Evolutionary conservation across 1,140 invertebrate genomes (phyloP), one percentile per base, ranked within the genome.

Genomic region (Magallana gigas): DNA sequence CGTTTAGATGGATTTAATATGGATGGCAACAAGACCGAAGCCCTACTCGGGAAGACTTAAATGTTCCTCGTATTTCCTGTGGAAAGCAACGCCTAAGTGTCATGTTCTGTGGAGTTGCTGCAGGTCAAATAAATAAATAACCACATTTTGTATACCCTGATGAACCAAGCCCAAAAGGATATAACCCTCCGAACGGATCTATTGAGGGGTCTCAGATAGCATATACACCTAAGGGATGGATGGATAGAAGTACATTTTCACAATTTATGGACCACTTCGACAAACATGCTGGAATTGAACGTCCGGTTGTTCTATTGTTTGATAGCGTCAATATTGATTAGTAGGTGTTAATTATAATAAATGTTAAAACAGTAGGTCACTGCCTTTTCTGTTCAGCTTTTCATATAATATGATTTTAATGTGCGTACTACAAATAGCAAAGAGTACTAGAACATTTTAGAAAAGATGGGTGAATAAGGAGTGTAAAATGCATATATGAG

Each of bases 181-280:
- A 56, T 68, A 87, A 90, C 23, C 87, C 85, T 56, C 29, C 80
- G 60, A 86, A 57, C 59, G 88, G 88, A 62, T 58, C 60, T 57
- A 23, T 80, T 48, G 16, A 64, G 56, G 88, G 83, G 1, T 83
- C 71, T 59, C 58, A 57, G 14, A 57, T 84, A 83, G 85, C 18
- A 2, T 90, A 90, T 56, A 85, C 83, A 14, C 71, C 87, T 6
- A 89, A 88, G 64, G 89, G 87, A 18, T 89, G 83, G 87, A 85
- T 90, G 89, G 59, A 85, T 87, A 64, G 81, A 18, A 14, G 9
- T 9, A 85, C 87, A 68, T 90, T 90, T 80, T 1, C 11, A 36
- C 29, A 87, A 57, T 87, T 90, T 62, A 36, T 90, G 8, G 14
- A 86, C 82, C 83, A 88, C 57, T 88, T 88, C 81, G 56, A 82